Conservation (phyloP, 2,113 vertebrate genomes). For the Andinoacara biseriatus region DNA sequence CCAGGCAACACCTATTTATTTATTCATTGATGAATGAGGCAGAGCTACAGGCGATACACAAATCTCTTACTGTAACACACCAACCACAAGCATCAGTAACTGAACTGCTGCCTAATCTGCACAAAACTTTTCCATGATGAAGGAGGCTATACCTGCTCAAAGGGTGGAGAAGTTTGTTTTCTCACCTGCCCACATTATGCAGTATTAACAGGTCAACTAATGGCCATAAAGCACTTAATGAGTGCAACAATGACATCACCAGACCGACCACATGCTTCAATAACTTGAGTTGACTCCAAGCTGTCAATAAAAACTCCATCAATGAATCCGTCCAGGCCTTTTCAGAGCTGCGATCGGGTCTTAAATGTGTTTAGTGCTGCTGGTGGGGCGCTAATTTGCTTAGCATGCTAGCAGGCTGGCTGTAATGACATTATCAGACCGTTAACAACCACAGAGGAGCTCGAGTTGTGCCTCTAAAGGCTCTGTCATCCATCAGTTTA, state of each 20-base stretch:
- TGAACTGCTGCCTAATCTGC: neutral
- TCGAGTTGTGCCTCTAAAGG: slow-evolving; percentile 30
- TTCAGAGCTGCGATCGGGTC: slow-evolving; percentile 46
- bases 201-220: slow-evolving; percentile 40
- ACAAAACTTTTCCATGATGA: neutral
- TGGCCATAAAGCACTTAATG: slow-evolving; percentile 22
- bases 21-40: slow-evolving; percentile 33
- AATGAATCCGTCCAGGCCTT: slow-evolving; percentile 59
- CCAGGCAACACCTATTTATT: slow-evolving; percentile 27
- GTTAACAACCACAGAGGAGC: slow-evolving; percentile 65
- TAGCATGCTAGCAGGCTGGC: slow-evolving; percentile 54
- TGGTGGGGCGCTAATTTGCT: slow-evolving; percentile 64
- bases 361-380: slow-evolving; percentile 73
- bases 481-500: slow-evolving; percentile 35
- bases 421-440: slow-evolving; percentile 68
- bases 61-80: neutral
- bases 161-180: neutral
- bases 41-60: neutral
- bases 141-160: slow-evolving; percentile 11
- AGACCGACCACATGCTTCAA: slow-evolving; percentile 52
- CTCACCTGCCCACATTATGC: slow-evolving; percentile 23
- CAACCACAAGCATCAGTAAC: neutral
- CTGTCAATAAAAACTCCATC: slow-evolving; percentile 73
- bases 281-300: slow-evolving; percentile 62
- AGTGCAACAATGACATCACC: slow-evolving; percentile 72